Conservation (phyloP, 2,113 vertebrate species). For the Notechis scutatus region DNA sequence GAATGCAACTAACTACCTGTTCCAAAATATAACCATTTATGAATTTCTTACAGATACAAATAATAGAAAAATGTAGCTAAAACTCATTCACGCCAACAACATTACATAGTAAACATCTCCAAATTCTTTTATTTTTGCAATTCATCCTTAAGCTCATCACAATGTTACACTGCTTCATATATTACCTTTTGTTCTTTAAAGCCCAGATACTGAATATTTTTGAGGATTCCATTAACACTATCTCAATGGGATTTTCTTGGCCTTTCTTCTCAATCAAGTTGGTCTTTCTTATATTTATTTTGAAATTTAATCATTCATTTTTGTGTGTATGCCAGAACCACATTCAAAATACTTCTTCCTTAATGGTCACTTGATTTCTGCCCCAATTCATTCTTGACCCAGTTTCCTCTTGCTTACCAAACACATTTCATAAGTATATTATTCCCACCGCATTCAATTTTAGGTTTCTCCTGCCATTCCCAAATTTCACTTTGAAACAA, state of each 20-base stretch:
- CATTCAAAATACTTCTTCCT: background rate
- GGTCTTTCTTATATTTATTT: background rate
- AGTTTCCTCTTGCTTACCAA: background rate
- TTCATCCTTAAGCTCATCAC: background rate
- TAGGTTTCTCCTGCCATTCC: background rate
- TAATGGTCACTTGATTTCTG: background rate
- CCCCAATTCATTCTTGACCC: background rate
- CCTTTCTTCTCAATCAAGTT: background rate
- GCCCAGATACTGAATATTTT: background rate
- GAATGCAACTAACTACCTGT: background rate
- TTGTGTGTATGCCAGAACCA: background rate
- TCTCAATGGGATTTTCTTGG: background rate
- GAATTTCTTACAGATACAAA: background rate
- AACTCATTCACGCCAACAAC: background rate
- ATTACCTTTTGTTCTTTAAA: background rate
- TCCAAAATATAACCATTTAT: background rate
- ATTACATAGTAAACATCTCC: background rate
- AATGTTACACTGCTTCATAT: background rate
- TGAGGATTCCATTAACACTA: background rate
- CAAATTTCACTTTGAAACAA: background rate
- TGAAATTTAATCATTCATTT: background rate
- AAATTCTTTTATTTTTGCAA: background rate
- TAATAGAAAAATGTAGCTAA: background rate
- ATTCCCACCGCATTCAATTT: background rate
- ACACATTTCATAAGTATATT: background rate